phyloP scores from a whole-genome alignment of 2,888 invertebrate genomes.

The Conchocele bisecta region DNA sequence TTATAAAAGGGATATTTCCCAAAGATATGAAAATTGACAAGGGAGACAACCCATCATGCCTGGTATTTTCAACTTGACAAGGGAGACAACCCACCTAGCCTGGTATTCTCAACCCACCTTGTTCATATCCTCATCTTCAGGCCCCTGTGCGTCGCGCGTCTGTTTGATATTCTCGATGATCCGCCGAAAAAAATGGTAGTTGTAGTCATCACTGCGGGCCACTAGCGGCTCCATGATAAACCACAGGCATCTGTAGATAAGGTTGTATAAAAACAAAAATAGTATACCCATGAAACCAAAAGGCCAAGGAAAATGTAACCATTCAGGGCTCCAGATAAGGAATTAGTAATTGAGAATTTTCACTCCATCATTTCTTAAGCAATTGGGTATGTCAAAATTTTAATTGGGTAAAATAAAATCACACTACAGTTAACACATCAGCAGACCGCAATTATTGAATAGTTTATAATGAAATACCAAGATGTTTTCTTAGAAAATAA shows the following conservation, averaged over 20 bases:
- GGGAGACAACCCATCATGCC: background rate
- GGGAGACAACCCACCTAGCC: background rate
- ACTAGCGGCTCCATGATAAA: conserved; percentile 97
- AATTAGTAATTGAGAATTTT: too few species aligned
- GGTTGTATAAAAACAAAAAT: too few species aligned
- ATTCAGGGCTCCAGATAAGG: too few species aligned
- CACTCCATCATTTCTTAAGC: too few species aligned
- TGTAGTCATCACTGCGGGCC: conserved; percentile 95
- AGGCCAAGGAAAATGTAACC: too few species aligned
- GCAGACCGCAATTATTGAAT: too few species aligned
- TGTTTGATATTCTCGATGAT: conserved; percentile 97
- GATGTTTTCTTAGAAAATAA: too few species aligned
- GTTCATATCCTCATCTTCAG: conserved; percentile 92
- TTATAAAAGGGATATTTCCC: background rate
- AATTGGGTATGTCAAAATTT: too few species aligned
- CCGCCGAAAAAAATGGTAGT: conserved; percentile 97
- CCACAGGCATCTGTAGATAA: conserved; percentile 90
- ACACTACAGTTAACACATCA: too few species aligned
- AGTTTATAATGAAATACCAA: too few species aligned
- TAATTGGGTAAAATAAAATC: too few species aligned
- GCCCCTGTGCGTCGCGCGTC: conserved; percentile 93
- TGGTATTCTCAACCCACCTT: conserved; percentile 85
- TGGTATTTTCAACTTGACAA: background rate
- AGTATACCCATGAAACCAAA: too few species aligned
- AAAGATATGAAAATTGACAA: background rate